A percentile compares a stretch with the other conserved stretches of the same genome.
Evolutionary conservation across 53 echinoderm and acorn worm species (phyloP).

Genomic region (Temnopleurus reevesii): DNA sequence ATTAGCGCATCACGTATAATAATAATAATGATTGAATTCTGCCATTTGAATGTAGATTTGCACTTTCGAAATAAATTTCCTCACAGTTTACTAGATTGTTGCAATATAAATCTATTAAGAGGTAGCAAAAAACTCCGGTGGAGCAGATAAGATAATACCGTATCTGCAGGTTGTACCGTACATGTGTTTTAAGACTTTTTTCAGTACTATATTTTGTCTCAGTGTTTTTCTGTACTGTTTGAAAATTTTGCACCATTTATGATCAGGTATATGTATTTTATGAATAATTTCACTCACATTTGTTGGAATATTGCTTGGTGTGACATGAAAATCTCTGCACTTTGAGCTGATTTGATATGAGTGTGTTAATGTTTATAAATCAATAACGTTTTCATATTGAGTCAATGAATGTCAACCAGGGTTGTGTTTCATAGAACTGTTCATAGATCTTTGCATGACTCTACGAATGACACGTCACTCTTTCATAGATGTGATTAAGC

Average conservation of each 20-base stretch:
- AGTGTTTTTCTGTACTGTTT: conserved; percentile 27
- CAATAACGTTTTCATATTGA: neutral
- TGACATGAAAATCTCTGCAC: neutral
- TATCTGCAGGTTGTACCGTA: neutral
- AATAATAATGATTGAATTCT: too few species aligned
- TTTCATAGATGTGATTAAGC: too few species aligned
- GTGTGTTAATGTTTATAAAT: neutral
- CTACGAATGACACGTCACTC: too few species aligned
- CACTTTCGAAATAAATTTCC: neutral
- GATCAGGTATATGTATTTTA: neutral
- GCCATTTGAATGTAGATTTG: too few species aligned
- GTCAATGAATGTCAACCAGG: neutral
- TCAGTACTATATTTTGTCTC: conserved; percentile 37
- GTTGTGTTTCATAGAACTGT: too few species aligned
- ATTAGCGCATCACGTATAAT: too few species aligned
- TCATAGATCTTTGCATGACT: too few species aligned
- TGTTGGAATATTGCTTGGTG: neutral
- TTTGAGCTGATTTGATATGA: neutral
- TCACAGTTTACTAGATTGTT: neutral
- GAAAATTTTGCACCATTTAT: neutral
- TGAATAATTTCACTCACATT: neutral
- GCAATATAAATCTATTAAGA: conserved; percentile 27
- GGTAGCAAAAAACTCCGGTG: neutral
- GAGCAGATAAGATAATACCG: neutral
- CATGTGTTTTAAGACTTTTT: conserved; percentile 10